Evolutionary conservation across 2,888 invertebrate genomes (phyloP).

Genomic region (Sialis fuliginosa): DNA sequence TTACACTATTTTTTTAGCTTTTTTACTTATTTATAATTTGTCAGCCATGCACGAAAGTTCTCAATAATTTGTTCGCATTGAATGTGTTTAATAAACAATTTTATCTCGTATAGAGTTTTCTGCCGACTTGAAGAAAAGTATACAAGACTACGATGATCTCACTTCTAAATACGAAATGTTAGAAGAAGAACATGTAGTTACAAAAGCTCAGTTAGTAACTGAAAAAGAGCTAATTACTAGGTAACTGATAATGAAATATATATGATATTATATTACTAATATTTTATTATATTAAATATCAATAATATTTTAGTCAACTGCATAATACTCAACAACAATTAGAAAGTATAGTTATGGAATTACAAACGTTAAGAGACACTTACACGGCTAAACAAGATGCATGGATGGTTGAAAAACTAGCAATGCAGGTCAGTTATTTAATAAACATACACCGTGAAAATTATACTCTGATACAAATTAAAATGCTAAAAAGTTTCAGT

Average conservation of each 20-base stretch:
- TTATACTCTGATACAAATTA: too few relatives aligned
- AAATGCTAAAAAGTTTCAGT: too few relatives aligned
- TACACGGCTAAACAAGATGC: constrained; percentile 43
- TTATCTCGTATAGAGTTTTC: constrained; percentile 35
- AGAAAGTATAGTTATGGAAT: constrained; percentile 38
- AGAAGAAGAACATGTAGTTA: constrained; percentile 69
- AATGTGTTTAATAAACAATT: background rate
- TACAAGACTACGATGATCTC: constrained; percentile 60
- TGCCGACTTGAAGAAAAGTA: constrained; percentile 43
- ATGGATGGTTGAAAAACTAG: constrained; percentile 57
- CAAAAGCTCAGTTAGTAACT: constrained; percentile 62
- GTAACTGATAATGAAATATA: background rate
- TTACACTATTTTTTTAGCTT: background rate
- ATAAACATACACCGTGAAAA: too few relatives aligned
- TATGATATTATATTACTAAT: background rate
- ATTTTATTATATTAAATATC: background rate
- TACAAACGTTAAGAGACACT: constrained; percentile 43
- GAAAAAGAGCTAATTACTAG: constrained; percentile 51
- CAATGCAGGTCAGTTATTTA: constrained; percentile 36
- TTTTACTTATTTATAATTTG: too few relatives aligned
- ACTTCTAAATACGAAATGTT: constrained; percentile 68
- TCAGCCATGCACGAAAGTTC: too few relatives aligned
- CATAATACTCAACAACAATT: constrained; percentile 42
- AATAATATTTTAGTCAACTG: constrained; percentile 33
- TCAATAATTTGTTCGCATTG: too few relatives aligned